Evolutionary conservation across 35 echinoderm and acorn worm species (phyloP), one percentile per base, ranked within the genome.

Genomic region (Patiria miniata): DNA sequence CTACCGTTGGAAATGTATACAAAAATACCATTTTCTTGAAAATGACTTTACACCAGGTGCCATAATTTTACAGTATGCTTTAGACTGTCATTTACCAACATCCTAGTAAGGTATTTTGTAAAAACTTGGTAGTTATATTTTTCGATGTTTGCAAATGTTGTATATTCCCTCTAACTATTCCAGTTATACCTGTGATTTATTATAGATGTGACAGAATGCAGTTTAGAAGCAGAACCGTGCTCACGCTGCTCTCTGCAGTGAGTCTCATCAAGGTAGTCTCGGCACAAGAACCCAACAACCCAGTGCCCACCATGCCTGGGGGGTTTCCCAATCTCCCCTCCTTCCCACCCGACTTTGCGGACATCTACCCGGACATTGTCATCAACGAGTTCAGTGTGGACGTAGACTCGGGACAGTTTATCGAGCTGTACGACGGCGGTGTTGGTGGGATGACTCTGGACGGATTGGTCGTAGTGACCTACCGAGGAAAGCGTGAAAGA

Each of bases 361-460:
- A 84, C n/a, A 12, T 58, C 22, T n/a, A 34, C 17, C 86, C 93
- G 1, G 52, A 51, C 19, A 39, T 97, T 33, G 39, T 93, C 36
- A 97, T 97, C 51, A 97, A 97, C 69, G 95, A 97, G 90, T 87
- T 93, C 78, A 77, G 79, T 65, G 53, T 93, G 9, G 92, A 82
- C 52, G 17, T 0, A 16, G 56, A 21, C 19, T 85, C 86, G 0
- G 77, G 56, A 39, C 95, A 90, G 39, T 97, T 86, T 34, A 85
- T 93, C 54, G 95, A 93, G 84, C 79, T 93, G 8, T 93, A 87
- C 39, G 95, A 97, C 84, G 95, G 95, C 55, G 95, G 94, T 28
- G 56, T 90, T 19, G 95, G 95, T 30, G 65, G 84, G 18, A 68
- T 73, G 10, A 15, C 83, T 15, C 78, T 97, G 34, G 87, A 91